A percentile compares a stretch with the other conserved stretches of the same genome.
These are phyloP conservation scores for Saccopteryx leptura DNA, from an alignment of 2,113 vertebrate genomes.

Conservation along the genomic window DNA sequence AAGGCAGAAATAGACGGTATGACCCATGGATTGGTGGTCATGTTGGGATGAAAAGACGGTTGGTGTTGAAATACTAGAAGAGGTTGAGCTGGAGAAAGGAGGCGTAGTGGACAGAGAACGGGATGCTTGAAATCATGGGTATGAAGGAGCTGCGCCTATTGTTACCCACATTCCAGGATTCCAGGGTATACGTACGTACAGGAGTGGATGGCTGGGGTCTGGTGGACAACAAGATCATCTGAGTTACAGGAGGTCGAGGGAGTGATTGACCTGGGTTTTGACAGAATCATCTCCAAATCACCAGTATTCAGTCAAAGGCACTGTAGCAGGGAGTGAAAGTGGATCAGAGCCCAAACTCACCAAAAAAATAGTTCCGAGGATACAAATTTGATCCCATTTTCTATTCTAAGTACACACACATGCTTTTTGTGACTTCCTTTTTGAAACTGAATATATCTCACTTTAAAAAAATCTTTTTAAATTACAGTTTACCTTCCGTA, in stretches of 20 bases:
- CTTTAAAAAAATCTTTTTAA: background rate
- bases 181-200: too few species aligned
- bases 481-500: background rate
- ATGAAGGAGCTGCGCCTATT: too few species aligned
- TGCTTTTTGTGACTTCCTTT: background rate
- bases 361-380: too few species aligned
- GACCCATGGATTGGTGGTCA: too few species aligned
- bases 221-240: background rate
- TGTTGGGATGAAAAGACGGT: background rate
- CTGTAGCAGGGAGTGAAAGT: background rate
- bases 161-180: too few species aligned
- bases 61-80: too few species aligned
- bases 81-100: background rate
- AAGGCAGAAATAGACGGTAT: too few species aligned
- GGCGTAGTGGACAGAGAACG: background rate
- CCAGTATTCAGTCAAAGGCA: background rate
- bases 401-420: background rate
- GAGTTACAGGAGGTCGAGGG: background rate
- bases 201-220: background rate
- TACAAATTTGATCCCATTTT: background rate
- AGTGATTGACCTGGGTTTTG: too few species aligned
- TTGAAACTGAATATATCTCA: background rate
- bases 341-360: background rate
- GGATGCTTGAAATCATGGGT: fast-evolving
- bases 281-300: background rate